Conservation (phyloP, 2,797 vertebrate species). For the Astyanax mexicanus region DNA sequence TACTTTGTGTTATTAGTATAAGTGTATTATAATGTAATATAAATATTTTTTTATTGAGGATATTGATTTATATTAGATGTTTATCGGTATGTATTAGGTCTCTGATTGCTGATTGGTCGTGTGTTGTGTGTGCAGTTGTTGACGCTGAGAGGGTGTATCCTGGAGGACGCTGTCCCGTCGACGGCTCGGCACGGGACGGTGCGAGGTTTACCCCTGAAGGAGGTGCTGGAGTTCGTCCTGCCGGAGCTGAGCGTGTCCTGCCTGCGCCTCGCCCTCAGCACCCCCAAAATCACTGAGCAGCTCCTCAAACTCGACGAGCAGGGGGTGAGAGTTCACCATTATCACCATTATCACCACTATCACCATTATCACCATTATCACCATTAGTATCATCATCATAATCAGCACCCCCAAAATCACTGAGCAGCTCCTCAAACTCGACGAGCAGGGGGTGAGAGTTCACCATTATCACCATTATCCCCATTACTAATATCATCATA, state of each 20-base stretch:
- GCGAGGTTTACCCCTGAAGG: constrained; percentile 86
- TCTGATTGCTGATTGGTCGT: too few relatives aligned
- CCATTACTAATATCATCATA: too few relatives aligned
- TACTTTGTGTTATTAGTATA: too few relatives aligned
- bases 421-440: constrained; percentile 93
- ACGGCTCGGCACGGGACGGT: constrained; percentile 84
- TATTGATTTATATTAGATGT: too few relatives aligned
- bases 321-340: constrained; percentile 92
- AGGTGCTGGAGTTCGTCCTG: constrained; percentile 88
- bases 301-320: constrained; percentile 95
- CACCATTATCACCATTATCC: too few relatives aligned
- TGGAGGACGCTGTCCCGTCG: constrained; percentile 87
- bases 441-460: constrained; percentile 94
- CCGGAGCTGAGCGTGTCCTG: constrained; percentile 89
- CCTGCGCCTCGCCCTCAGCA: constrained; percentile 84
- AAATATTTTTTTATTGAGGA: too few relatives aligned
- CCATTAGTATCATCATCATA: too few relatives aligned
- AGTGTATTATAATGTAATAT: too few relatives aligned
- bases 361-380: too few relatives aligned
- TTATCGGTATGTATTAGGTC: too few relatives aligned
- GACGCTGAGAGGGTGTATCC: constrained; percentile 88
- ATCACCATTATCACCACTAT: too few relatives aligned
- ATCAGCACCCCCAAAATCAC: constrained; percentile 89
- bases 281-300: constrained; percentile 92
- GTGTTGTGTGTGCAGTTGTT: constrained; percentile 77